phyloP scores from a whole-genome alignment of 1,140 invertebrate species.

The Heliconius congener region DNA sequence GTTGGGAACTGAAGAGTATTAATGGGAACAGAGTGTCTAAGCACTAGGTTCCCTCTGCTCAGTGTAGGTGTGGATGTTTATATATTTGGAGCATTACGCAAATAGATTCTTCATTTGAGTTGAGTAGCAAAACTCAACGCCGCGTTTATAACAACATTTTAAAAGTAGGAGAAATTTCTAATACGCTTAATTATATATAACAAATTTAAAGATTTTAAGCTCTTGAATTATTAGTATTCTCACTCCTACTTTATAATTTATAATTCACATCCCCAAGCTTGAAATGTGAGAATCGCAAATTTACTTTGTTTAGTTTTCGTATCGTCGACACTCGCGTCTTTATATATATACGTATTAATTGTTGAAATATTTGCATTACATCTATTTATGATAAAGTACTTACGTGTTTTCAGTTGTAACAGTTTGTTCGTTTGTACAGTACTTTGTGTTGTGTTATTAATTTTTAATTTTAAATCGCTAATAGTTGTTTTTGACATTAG shows the following conservation, averaged over 20 bases:
- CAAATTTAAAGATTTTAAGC: not conserved
- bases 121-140: not conserved
- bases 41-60: too few relatives aligned
- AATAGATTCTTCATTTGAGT: not conserved
- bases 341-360: not conserved
- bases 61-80: too few relatives aligned
- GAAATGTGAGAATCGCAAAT: not conserved
- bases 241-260: not conserved
- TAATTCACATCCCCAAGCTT: not conserved
- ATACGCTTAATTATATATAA: not conserved
- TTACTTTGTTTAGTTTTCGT: constrained; percentile 8
- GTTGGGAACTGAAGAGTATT: too few relatives aligned
- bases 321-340: not conserved
- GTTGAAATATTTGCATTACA: not conserved
- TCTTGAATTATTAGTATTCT: not conserved
- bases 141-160: not conserved
- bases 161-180: not conserved
- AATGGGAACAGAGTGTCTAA: too few relatives aligned
- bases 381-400: not conserved
- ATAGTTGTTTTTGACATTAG: too few relatives aligned
- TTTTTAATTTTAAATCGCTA: too few relatives aligned
- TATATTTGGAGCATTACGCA: too few relatives aligned
- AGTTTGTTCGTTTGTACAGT: not conserved
- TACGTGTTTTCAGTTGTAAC: not conserved
- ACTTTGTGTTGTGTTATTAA: not conserved